Base-by-base conservation (phyloP, 2,113 vertebrate species). In the Etheostoma cragini region DNA sequence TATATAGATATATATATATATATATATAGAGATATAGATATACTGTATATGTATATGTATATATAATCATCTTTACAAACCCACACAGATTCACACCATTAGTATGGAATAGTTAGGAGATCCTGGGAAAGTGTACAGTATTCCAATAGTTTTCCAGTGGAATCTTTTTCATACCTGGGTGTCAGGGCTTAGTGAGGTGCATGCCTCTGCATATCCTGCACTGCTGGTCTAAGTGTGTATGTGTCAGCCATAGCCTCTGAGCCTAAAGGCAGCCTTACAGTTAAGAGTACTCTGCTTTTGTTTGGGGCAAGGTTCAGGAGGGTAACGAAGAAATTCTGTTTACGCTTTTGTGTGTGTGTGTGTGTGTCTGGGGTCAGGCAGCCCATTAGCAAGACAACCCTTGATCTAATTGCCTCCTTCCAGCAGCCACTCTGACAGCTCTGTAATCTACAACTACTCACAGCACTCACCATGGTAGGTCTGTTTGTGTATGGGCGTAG, bases 131-230 rank as follows among this genome's bases (percentile, higher is more conserved):
- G 21, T 17, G 46, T 72, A 6, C 61, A 76, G 72, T 78, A 49
- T 74, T 87, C 35, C 72, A 76, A 81, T 56, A 68, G 69, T 83
- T 87, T 88, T 84, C 76, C 80, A 85, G 52, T 78, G 85, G 87
- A 92, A 88, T 91, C 69, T 64, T 80, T 77, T 72, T 86, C 90
- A 92, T 92, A 93, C 92, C 88, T 93, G 83, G 82, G 45, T 89
- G 88, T 88, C 90, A 90, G 83, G 81, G 81, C 85, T 94, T 89
- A 86, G 69, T 49, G 35, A 19, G 50, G 52, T 84, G 86, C 93
- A 88, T 85, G 92, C 86, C 90, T 91, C 81, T 91, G 88, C 90
- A 87, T 82, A 92, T 91, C 89, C 78, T 75, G 52, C 77, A 60
- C 58, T 72, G 35, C 54, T 72, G 35, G 33, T 77, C 22, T 65